These are phyloP conservation scores for Gymnoscopelus braueri DNA, from an alignment of 2,797 vertebrate species.

Conservation along the genomic window DNA sequence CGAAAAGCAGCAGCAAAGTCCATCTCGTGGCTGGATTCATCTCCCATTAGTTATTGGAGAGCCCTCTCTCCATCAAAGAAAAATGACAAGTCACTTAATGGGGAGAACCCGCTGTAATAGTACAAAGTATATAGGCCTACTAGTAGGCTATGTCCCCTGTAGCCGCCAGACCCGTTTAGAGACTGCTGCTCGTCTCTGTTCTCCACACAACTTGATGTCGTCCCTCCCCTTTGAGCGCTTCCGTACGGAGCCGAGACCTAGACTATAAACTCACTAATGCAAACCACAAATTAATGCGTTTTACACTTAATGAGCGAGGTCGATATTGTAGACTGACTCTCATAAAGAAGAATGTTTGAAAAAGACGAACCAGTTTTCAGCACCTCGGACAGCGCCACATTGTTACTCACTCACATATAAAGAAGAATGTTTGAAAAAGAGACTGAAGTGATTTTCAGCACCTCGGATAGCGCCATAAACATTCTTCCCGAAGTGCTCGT, in stretches of 20 bases:
- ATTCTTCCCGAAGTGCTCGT: too few relatives aligned
- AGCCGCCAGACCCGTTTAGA: slow-evolving; percentile 39
- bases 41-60: slow-evolving; percentile 35
- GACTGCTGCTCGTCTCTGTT: slow-evolving; percentile 53
- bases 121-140: neutral
- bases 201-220: slow-evolving; percentile 61
- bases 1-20: slow-evolving; percentile 71
- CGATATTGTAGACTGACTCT: neutral
- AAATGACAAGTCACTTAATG: slow-evolving; percentile 19
- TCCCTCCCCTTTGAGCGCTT: slow-evolving; percentile 68
- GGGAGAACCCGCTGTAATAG: slow-evolving; percentile 22
- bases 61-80: slow-evolving; percentile 32
- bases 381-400: slow-evolving; percentile 33
- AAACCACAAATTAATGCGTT: neutral
- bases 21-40: slow-evolving; percentile 68
- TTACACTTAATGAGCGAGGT: too few relatives aligned
- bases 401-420: too few relatives aligned
- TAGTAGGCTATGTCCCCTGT: slow-evolving; percentile 26
- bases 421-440: too few relatives aligned
- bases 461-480: too few relatives aligned
- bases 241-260: slow-evolving; percentile 25
- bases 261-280: neutral
- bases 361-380: slow-evolving; percentile 21
- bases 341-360: neutral
- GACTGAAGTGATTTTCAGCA: too few relatives aligned